phyloP scores from a whole-genome alignment of 2,113 vertebrate species.

The Cyanistes caeruleus region DNA sequence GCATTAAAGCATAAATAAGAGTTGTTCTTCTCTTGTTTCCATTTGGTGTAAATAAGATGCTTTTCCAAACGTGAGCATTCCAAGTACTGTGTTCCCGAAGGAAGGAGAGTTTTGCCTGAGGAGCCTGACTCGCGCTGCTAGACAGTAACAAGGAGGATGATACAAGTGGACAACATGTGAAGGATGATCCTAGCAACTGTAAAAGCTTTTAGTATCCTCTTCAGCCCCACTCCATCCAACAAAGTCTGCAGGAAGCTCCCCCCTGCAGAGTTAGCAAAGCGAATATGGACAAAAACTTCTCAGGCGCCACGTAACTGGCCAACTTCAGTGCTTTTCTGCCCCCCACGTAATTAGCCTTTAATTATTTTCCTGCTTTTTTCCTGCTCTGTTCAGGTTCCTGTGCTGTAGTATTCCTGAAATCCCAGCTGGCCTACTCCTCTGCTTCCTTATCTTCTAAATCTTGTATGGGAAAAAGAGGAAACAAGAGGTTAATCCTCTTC shows the following conservation, averaged over 20 bases:
- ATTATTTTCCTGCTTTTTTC: background rate
- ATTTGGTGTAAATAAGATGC: background rate
- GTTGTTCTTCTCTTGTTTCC: background rate
- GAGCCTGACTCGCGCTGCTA: background rate
- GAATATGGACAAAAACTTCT: background rate
- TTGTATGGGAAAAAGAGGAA: background rate
- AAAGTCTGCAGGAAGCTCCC: background rate
- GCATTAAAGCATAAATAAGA: background rate
- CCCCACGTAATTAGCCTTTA: accelerated
- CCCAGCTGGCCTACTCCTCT: background rate
- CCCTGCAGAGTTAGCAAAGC: background rate
- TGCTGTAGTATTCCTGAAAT: background rate
- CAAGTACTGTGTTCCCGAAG: background rate
- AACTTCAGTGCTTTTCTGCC: background rate
- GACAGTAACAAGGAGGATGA: background rate
- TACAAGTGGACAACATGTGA: background rate
- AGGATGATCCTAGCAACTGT: background rate
- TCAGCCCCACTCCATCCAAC: background rate
- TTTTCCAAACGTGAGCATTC: background rate
- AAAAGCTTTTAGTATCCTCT: background rate
- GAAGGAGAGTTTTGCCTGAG: background rate
- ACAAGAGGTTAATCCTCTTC: background rate
- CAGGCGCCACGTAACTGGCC: background rate
- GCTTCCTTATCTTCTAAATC: background rate
- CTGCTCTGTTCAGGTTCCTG: background rate